A percentile compares a stretch with the other conserved stretches of the same genome.
Conservation (phyloP, 2,113 vertebrate genomes). For the Hepsetus odoe region DNA sequence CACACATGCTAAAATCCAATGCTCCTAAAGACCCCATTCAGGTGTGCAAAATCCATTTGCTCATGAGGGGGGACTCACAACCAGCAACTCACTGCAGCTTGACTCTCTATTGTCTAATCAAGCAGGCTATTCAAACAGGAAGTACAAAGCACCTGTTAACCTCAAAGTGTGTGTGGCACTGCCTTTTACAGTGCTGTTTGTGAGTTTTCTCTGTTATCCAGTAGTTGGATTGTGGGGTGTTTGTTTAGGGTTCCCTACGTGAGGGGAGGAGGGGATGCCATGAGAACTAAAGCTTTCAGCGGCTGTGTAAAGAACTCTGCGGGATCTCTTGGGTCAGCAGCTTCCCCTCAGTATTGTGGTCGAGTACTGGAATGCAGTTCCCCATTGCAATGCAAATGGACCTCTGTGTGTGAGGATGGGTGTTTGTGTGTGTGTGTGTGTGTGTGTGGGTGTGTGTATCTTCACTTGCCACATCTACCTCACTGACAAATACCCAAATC, state of each 20-base stretch:
- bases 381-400: constrained; percentile 60
- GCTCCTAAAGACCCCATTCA: constrained; percentile 36
- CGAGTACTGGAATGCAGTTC: constrained; percentile 52
- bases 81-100: constrained; percentile 7
- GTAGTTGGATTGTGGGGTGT: constrained; percentile 26
- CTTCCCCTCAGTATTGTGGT: constrained; percentile 49
- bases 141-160: constrained; percentile 47
- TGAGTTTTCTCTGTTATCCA: constrained; percentile 37
- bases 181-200: constrained; percentile 21
- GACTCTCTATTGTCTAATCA: constrained; percentile 26
- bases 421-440: constrained; percentile 34
- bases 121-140: constrained; percentile 39
- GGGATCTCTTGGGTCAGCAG: constrained; percentile 49
- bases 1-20: constrained; percentile 39
- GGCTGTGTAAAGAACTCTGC: constrained; percentile 50
- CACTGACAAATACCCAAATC: constrained; percentile 52
- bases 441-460: constrained; percentile 42
- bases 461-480: constrained; percentile 52
- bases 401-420: constrained; percentile 39
- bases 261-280: constrained; percentile 34
- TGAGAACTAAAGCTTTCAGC: constrained; percentile 54
- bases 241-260: constrained; percentile 49
- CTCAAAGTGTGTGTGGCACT: constrained; percentile 34
- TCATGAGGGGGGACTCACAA: neutral
- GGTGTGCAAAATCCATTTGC: constrained; percentile 17